phyloP scores from a whole-genome alignment of 2,888 invertebrate genomes.

The Tenthredo mesomela region DNA sequence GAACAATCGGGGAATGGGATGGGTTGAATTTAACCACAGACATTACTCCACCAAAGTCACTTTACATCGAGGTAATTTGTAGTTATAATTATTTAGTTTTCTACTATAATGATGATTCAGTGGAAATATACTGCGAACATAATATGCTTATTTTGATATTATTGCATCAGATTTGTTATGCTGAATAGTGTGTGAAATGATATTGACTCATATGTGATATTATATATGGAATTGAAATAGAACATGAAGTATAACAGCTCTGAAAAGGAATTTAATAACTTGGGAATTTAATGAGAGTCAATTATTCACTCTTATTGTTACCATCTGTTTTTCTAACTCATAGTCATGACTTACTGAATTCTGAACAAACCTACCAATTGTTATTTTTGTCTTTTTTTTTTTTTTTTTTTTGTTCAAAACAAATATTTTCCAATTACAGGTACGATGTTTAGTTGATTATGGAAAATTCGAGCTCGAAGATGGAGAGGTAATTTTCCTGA shows the following conservation, averaged over 20 bases:
- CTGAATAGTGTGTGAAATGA: background rate
- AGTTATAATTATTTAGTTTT: background rate
- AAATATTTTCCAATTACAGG: slow-evolving; percentile 74
- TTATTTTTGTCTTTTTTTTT: background rate
- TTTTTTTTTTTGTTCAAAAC: background rate
- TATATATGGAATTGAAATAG: background rate
- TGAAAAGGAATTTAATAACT: background rate
- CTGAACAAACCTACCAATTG: too few species aligned
- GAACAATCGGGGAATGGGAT: slow-evolving; percentile 89
- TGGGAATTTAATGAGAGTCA: background rate
- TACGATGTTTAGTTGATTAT: slow-evolving; percentile 92
- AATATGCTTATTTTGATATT: background rate
- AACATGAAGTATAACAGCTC: background rate
- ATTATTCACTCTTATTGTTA: background rate
- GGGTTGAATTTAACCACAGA: slow-evolving; percentile 93
- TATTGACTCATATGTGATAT: background rate
- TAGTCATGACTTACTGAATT: background rate
- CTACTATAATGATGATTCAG: background rate
- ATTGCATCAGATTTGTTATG: background rate
- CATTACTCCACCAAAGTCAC: slow-evolving; percentile 93
- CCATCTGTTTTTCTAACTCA: background rate
- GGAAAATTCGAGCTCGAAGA: slow-evolving; percentile 96
- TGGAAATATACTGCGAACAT: background rate
- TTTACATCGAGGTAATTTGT: slow-evolving; percentile 90
- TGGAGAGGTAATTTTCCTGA: slow-evolving; percentile 93